Percentiles rank a stretch among this genome's conserved stretches.
These are phyloP conservation scores for Drosophila cognata DNA, from an alignment of 2,888 invertebrate species.

Conservation along the genomic window DNA sequence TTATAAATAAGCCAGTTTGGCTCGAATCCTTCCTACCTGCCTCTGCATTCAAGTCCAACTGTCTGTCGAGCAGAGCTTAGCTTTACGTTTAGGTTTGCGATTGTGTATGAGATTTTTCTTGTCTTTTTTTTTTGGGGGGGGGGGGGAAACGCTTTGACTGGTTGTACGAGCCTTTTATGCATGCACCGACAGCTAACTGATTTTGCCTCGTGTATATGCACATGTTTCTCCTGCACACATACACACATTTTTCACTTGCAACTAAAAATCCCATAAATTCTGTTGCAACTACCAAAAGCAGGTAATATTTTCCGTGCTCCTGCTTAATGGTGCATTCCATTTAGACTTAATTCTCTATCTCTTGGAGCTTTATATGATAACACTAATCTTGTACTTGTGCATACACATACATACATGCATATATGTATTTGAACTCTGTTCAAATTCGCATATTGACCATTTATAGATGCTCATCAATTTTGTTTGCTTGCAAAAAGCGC, in stretches of 20 bases:
- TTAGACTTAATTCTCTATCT: slow-evolving; percentile 11
- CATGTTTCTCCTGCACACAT: not conserved
- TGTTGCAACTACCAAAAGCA: slow-evolving; percentile 11
- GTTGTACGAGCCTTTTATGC: slow-evolving; percentile 59
- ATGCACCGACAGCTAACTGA: slow-evolving; percentile 62
- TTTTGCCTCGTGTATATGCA: slow-evolving; percentile 31
- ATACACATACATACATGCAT: too few species aligned
- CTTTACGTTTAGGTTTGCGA: slow-evolving; percentile 15
- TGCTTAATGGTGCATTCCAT: slow-evolving; percentile 24
- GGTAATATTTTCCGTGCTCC: slow-evolving; percentile 16
- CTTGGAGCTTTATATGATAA: not conserved
- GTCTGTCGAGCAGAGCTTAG: slow-evolving; percentile 37
- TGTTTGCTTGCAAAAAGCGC: not conserved
- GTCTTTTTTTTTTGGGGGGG: slow-evolving; percentile 42
- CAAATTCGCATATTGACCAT: not conserved
- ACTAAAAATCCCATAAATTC: slow-evolving; percentile 52
- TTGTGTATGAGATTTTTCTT: not conserved
- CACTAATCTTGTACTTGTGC: too few species aligned
- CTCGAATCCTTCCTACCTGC: slow-evolving; percentile 40
- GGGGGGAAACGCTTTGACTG: slow-evolving; percentile 48
- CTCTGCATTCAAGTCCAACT: slow-evolving; percentile 31
- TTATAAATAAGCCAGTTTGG: slow-evolving; percentile 73
- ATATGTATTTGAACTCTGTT: not conserved
- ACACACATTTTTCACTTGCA: slow-evolving; percentile 33
- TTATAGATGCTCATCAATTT: not conserved